Conservation (phyloP, 2,113 vertebrate species). For the Caranx melampygus region DNA sequence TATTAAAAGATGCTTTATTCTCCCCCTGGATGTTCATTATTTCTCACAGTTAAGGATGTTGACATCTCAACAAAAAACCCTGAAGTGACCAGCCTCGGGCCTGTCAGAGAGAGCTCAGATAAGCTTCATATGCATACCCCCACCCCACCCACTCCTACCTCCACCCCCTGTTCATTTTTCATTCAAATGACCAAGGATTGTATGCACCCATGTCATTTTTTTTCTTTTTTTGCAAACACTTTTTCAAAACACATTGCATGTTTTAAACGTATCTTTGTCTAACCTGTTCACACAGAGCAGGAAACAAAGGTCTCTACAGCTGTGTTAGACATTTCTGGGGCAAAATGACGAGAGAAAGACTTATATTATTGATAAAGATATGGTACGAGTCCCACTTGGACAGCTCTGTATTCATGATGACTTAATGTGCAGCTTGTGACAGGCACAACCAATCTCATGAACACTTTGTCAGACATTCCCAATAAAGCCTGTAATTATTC, state of each 20-base stretch:
- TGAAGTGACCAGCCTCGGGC: conserved; percentile 60
- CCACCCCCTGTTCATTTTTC: neutral
- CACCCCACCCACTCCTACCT: too few species aligned
- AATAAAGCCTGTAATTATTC: conserved; percentile 79
- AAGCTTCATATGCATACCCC: conserved; percentile 34
- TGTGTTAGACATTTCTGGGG: conserved; percentile 62
- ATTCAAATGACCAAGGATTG: conserved; percentile 20
- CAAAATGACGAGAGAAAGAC: conserved; percentile 57
- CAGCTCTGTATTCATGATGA: conserved; percentile 56
- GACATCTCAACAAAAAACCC: conserved; percentile 69
- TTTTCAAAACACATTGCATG: conserved; percentile 15
- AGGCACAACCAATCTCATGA: conserved; percentile 62
- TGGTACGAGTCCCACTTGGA: conserved; percentile 60
- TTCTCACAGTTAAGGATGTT: conserved; percentile 59
- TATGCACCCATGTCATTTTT: conserved; percentile 8
- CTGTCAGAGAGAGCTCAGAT: conserved; percentile 53
- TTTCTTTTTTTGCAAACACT: conserved; percentile 11
- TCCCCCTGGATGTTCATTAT: conserved; percentile 75
- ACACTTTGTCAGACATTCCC: conserved; percentile 65
- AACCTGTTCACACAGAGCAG: neutral
- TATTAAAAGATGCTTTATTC: conserved; percentile 77
- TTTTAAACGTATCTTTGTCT: conserved; percentile 31
- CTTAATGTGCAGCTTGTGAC: conserved; percentile 73
- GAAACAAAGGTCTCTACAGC: conserved; percentile 12
- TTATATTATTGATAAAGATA: conserved; percentile 78